Percentiles rank a stretch among this genome's conserved stretches.
phyloP scores from a whole-genome alignment of 1,140 invertebrate genomes.

The Amphibalanus amphitrite region DNA sequence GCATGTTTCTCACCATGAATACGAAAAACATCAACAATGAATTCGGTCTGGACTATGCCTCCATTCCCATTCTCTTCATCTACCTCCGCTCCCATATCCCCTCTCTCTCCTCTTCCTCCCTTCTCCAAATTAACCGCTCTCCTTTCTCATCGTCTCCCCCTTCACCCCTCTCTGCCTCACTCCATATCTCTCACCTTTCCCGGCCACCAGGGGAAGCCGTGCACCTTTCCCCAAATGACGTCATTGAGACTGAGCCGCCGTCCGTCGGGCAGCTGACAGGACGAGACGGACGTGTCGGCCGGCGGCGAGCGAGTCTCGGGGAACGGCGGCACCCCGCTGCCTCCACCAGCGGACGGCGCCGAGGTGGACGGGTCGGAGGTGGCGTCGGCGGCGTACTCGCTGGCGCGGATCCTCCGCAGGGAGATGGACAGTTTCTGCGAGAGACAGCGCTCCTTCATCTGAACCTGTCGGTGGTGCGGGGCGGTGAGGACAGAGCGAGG shows the following conservation, averaged over 20 bases:
- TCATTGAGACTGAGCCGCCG: conserved; percentile 51
- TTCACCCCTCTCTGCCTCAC: background rate
- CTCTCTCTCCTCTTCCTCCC: too few relatives aligned
- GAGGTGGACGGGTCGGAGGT: conserved; percentile 58
- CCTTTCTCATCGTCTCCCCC: background rate
- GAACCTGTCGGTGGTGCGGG: conserved; percentile 8
- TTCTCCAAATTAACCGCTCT: too few relatives aligned
- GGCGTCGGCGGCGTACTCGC: conserved; percentile 49
- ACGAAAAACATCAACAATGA: too few relatives aligned
- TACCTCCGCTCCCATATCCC: too few relatives aligned
- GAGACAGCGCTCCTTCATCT: conserved; percentile 48
- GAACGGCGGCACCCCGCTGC: conserved; percentile 16
- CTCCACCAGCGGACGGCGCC: conserved; percentile 49
- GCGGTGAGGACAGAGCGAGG: too few relatives aligned
- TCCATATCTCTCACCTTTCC: conserved; percentile 37
- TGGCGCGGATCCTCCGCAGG: conserved; percentile 48
- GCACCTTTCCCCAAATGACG: conserved; percentile 76
- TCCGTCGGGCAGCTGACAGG: conserved; percentile 36
- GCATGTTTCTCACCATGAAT: too few relatives aligned
- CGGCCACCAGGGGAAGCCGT: conserved; percentile 79
- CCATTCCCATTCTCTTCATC: too few relatives aligned
- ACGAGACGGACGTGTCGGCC: conserved; percentile 28
- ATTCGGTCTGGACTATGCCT: too few relatives aligned
- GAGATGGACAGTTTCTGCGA: conserved; percentile 57
- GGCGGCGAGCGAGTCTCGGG: conserved; percentile 26